Evolutionary conservation across 2,888 invertebrate species (phyloP).

Genomic region (Troglohyphantes excavatus): DNA sequence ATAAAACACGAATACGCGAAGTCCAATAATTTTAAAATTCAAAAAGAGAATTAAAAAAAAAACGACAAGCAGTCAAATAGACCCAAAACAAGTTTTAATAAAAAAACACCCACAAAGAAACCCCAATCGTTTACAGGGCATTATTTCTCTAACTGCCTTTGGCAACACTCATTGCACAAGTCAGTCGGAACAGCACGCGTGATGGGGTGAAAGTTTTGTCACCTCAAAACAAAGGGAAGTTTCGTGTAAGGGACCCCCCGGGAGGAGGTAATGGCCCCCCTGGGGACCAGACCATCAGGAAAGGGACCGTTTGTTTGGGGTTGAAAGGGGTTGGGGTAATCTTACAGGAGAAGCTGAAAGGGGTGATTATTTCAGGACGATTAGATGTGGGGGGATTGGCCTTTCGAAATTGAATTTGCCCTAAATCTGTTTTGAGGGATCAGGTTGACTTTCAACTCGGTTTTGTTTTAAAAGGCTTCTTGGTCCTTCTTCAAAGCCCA

Average conservation of each 20-base stretch:
- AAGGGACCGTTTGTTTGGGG: slow-evolving; percentile 18
- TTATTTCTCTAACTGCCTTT: slow-evolving; percentile 23
- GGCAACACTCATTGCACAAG: slow-evolving; percentile 27
- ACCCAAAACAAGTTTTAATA: too few relatives aligned
- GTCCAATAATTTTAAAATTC: too few relatives aligned
- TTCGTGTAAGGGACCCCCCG: slow-evolving; percentile 14
- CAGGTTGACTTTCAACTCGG: too few relatives aligned
- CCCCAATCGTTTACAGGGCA: too few relatives aligned
- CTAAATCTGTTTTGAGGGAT: background rate
- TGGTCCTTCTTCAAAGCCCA: too few relatives aligned
- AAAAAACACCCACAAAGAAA: too few relatives aligned
- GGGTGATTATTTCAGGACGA: slow-evolving; percentile 54
- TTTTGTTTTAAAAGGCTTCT: too few relatives aligned
- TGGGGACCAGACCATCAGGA: slow-evolving; percentile 1
- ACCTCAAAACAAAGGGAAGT: slow-evolving; percentile 58
- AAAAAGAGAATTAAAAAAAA: too few relatives aligned
- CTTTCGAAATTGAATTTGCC: slow-evolving; percentile 8
- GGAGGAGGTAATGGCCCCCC: slow-evolving; percentile 48
- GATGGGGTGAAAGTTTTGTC: slow-evolving; percentile 47
- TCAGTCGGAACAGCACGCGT: slow-evolving; percentile 12
- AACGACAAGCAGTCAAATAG: too few relatives aligned
- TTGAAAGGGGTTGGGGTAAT: slow-evolving; percentile 40
- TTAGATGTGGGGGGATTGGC: slow-evolving; percentile 18
- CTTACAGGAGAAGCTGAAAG: slow-evolving; percentile 32
- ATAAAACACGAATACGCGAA: too few relatives aligned